Conservation (phyloP, 2,113 vertebrate genomes). For the Sinocyclocheilus anophthalmus region DNA sequence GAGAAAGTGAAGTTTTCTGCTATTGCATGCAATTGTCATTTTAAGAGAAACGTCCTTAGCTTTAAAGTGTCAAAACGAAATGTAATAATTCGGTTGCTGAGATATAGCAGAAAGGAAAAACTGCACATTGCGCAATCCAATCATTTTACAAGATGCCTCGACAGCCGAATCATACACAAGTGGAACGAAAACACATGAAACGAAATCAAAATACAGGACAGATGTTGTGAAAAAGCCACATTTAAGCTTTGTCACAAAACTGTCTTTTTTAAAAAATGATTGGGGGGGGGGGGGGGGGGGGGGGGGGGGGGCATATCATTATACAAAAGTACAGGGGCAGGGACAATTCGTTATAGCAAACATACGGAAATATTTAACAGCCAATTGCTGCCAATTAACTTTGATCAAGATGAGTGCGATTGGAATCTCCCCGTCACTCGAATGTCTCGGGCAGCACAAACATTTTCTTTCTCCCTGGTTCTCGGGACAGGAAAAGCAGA, state of each 20-base stretch:
- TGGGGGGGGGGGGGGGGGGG: constrained; percentile 62
- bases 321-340: constrained; percentile 91
- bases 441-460: constrained; percentile 86
- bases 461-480: constrained; percentile 56
- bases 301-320: constrained; percentile 81
- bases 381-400: constrained; percentile 99
- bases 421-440: constrained; percentile 87
- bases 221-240: constrained; percentile 91
- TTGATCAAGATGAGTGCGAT: constrained; percentile 91
- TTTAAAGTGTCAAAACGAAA: constrained; percentile 72
- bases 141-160: constrained; percentile 83
- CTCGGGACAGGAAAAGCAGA: constrained; percentile 68
- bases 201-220: constrained; percentile 92
- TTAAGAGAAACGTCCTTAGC: constrained; percentile 55
- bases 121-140: constrained; percentile 77
- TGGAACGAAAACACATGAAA: constrained; percentile 86
- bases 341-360: constrained; percentile 84
- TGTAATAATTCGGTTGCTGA: constrained; percentile 76
- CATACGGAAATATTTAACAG: constrained; percentile 99
- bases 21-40: constrained; percentile 52
- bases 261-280: constrained; percentile 72
- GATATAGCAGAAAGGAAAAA: constrained; percentile 74
- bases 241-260: constrained; percentile 89
- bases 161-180: constrained; percentile 88
- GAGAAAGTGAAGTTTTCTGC: neutral